These are phyloP conservation scores for Drosophila aldrichi DNA, from an alignment of 2,888 invertebrate genomes.

Conservation along the genomic window DNA sequence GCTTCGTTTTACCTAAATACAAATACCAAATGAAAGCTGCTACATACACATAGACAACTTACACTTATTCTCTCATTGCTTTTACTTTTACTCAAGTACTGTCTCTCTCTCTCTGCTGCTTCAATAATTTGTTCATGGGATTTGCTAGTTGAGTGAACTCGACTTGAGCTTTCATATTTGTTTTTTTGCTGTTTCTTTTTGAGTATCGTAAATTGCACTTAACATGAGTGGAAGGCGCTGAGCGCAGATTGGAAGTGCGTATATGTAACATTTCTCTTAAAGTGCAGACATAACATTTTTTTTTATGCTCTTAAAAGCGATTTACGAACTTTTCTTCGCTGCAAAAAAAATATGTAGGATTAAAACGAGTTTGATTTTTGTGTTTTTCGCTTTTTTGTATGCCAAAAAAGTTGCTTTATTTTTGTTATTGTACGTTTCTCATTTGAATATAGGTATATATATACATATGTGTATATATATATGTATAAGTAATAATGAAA, in stretches of 20 bases:
- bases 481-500: slow-evolving; percentile 64
- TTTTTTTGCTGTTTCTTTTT: background rate
- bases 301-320: background rate
- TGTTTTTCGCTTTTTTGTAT: slow-evolving; percentile 73
- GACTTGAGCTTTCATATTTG: too few relatives aligned
- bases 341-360: background rate
- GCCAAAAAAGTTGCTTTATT: slow-evolving; percentile 69
- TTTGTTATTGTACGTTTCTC: slow-evolving; percentile 64
- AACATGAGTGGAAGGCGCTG: background rate
- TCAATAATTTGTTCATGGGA: too few relatives aligned
- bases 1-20: too few relatives aligned
- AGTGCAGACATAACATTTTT: too few relatives aligned
- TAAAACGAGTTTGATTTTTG: slow-evolving; percentile 12
- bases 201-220: background rate
- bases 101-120: too few relatives aligned
- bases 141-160: too few relatives aligned
- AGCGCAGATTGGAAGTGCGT: background rate
- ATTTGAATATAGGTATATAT: slow-evolving; percentile 48
- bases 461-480: slow-evolving; percentile 19
- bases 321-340: background rate
- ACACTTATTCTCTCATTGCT: too few relatives aligned
- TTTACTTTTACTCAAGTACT: too few relatives aligned
- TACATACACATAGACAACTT: too few relatives aligned
- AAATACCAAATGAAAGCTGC: too few relatives aligned
- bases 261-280: background rate